phyloP scores from a whole-genome alignment of 2,113 vertebrate species.

The Scophthalmus maximus region DNA sequence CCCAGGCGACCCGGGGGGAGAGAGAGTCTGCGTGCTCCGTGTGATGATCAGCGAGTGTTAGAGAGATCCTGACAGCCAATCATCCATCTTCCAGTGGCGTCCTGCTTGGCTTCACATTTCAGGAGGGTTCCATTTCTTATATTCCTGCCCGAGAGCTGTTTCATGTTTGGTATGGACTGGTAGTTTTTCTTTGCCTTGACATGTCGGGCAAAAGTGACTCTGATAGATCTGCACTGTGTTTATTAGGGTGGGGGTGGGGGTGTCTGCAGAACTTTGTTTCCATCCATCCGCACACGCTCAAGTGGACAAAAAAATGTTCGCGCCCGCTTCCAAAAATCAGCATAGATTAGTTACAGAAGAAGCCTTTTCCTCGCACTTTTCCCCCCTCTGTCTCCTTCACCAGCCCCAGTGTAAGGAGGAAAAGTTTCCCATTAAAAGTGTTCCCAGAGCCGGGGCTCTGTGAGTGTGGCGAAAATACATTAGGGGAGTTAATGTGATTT shows the following conservation, averaged over 20 bases:
- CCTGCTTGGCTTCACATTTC: slow-evolving; percentile 71
- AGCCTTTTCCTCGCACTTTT: slow-evolving; percentile 33
- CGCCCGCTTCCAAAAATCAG: slow-evolving; percentile 51
- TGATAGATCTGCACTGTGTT: slow-evolving; percentile 57
- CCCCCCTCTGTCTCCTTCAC: slow-evolving; percentile 16
- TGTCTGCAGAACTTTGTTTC: slow-evolving; percentile 51
- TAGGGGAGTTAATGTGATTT: slow-evolving; percentile 84
- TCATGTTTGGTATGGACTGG: slow-evolving; percentile 65
- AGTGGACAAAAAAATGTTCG: slow-evolving; percentile 14
- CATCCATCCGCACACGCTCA: slow-evolving; percentile 10
- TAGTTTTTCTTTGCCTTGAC: slow-evolving; percentile 65
- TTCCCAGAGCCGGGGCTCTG: slow-evolving; percentile 60
- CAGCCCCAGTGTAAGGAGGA: slow-evolving; percentile 20
- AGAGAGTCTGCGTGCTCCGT: slow-evolving; percentile 62
- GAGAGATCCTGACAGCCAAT: slow-evolving; percentile 73
- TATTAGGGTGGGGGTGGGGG: slow-evolving; percentile 2
- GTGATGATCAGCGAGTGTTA: slow-evolving; percentile 74
- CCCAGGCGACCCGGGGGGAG: slow-evolving; percentile 39
- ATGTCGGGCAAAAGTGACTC: slow-evolving; percentile 46
- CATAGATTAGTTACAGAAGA: slow-evolving; percentile 64
- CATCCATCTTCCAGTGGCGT: slow-evolving; percentile 67
- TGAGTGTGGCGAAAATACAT: slow-evolving; percentile 79
- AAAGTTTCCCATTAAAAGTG: slow-evolving; percentile 76
- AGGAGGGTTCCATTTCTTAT: slow-evolving; percentile 68
- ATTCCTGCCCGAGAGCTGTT: slow-evolving; percentile 67